Evolutionary conservation across 2,797 vertebrate genomes (phyloP).

Genomic region (Poeciliopsis turneri): DNA sequence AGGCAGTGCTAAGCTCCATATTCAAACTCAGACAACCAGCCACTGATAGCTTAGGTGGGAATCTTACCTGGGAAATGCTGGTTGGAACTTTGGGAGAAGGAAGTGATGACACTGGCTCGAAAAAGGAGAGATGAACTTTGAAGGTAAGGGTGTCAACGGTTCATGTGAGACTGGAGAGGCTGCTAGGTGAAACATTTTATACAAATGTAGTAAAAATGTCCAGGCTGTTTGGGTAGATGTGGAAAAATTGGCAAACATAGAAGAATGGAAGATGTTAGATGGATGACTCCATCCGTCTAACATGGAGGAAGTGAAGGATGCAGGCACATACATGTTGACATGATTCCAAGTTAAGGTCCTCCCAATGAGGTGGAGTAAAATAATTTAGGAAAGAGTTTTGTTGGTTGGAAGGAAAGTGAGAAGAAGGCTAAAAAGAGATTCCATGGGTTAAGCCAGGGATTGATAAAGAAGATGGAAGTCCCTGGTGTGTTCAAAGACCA

Average conservation of each 20-base stretch:
- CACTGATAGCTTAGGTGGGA: constrained; percentile 2
- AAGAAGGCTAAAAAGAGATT: constrained; percentile 3
- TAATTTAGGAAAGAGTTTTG: constrained; percentile 7
- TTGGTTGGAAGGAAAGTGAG: not conserved
- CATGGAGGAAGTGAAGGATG: not conserved
- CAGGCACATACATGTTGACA: not conserved
- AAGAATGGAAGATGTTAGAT: not conserved
- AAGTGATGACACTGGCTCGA: constrained; percentile 13
- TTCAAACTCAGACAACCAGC: constrained; percentile 42
- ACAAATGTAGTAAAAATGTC: not conserved
- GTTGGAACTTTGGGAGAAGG: constrained; percentile 20
- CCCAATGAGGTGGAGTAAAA: not conserved
- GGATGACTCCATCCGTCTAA: not conserved
- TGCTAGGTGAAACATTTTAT: not conserved
- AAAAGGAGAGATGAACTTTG: not conserved
- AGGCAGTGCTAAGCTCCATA: constrained; percentile 12
- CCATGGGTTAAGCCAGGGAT: not conserved
- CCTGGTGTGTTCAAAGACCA: not conserved
- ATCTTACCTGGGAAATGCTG: constrained; percentile 52
- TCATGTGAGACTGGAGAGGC: constrained; percentile 12
- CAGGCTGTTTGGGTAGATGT: constrained; percentile 7
- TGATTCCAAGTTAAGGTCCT: not conserved
- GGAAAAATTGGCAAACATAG: not conserved
- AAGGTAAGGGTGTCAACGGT: constrained; percentile 2
- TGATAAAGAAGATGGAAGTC: constrained; percentile 2